Evolutionary conservation across 2,797 vertebrate genomes (phyloP).

Genomic region (Arctocebus calabarensis): DNA sequence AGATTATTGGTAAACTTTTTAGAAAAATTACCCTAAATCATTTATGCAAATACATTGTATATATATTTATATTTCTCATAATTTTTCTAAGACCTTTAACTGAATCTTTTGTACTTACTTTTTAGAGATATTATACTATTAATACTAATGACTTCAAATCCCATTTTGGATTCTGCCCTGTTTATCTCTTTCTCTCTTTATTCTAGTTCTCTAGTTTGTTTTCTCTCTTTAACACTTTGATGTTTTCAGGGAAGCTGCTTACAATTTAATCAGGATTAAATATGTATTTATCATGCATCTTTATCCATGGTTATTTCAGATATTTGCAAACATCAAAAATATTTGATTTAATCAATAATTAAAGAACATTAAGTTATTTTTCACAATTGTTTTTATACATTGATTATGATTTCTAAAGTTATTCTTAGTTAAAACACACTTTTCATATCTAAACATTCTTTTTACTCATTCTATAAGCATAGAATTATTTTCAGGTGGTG

Average conservation of each 20-base stretch:
- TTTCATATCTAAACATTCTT: background rate
- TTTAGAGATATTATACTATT: background rate
- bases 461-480: background rate
- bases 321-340: background rate
- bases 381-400: background rate
- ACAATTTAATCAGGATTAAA: background rate
- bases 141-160: background rate
- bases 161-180: background rate
- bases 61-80: background rate
- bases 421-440: background rate
- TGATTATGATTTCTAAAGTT: background rate
- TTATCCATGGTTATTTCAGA: background rate
- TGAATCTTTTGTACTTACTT: background rate
- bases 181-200: background rate
- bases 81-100: background rate
- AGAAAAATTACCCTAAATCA: background rate
- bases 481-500: background rate
- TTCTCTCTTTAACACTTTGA: background rate
- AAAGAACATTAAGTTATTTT: background rate
- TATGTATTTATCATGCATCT: background rate
- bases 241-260: background rate
- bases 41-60: background rate
- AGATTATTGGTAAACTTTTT: background rate
- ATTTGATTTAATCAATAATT: background rate
- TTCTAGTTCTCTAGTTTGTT: background rate